Base-by-base conservation (phyloP, 1,140 invertebrate genomes). In the Notospermus geniculatus region DNA sequence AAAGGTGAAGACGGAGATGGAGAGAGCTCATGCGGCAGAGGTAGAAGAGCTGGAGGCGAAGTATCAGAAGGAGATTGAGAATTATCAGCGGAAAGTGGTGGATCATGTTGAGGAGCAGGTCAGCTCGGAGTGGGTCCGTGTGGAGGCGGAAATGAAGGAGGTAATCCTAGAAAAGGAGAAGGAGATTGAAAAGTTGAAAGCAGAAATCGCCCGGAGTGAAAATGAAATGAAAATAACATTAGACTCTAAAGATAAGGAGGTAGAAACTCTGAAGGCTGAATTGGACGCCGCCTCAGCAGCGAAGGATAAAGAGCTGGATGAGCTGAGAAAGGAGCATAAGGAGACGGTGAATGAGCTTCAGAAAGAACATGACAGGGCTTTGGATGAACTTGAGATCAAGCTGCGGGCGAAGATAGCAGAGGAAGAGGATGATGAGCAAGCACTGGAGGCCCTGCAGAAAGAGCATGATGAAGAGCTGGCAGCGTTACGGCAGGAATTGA, bases 21-120 rank as follows among this genome's bases (percentile, higher is more conserved):
- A 30, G 19, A 62, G 64, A n/a, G 29, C 58, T 2, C 64, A 66
- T 56, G 55, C 64, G 17, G 63, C 64, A 22, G 66, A 72, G 54
- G 29, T 69, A 17, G 66, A 68, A 25, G 61, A 71, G 15, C 52
- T 75, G 36, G 65, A 62, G 41, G 39, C 62, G 5, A 59, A 66
- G 45, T 75, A 73, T 53, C 69, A 72, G 54, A 62, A 60, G n/a
- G 66, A 68, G 25, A 57, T 75, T 29, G 13, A 66, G n/a, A 66
- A 4, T 36, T 36, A 36, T 36, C 32, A 36, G 32, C 32, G 15
- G 32, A 4, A 36, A 15, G 32, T 36, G 32, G 32, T 36, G 32
- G 15, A 36, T 7, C 32, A 36, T 36, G 32, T 36, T 7, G 32
- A 36, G 32, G 32, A 36, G 4, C 5, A 36, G 32, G 32, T 36